These are phyloP conservation scores for Aramus guarauna DNA, from an alignment of 2,113 vertebrate genomes.

Conservation along the genomic window DNA sequence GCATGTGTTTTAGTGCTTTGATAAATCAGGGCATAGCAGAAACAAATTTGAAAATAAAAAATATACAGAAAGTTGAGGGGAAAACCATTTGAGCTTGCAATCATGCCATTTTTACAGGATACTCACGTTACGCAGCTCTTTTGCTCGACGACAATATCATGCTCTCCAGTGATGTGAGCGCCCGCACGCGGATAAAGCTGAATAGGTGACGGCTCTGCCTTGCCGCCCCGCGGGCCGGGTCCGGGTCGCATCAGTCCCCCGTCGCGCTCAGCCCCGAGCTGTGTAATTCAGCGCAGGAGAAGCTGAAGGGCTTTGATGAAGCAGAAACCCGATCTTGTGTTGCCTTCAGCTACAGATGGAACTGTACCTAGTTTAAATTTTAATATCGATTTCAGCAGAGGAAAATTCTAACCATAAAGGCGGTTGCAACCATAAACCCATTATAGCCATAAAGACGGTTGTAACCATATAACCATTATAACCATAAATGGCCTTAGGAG, in stretches of 20 bases:
- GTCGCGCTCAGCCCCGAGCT: not conserved
- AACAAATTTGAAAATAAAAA: slow-evolving; percentile 44
- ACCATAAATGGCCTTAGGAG: not conserved
- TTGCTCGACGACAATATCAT: too few species aligned
- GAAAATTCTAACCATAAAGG: not conserved
- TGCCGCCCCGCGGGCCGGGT: rapidly evolving
- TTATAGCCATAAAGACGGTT: not conserved
- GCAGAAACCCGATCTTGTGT: not conserved
- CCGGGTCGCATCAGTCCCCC: not conserved
- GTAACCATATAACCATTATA: not conserved
- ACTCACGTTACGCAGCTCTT: not conserved
- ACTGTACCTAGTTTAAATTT: not conserved
- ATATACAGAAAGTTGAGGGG: not conserved
- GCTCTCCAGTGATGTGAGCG: not conserved
- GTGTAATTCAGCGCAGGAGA: rapidly evolving
- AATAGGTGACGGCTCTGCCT: not conserved
- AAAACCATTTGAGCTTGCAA: not conserved
- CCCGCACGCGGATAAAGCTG: not conserved
- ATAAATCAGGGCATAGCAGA: slow-evolving; percentile 30
- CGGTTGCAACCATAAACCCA: not conserved
- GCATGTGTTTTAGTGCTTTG: slow-evolving; percentile 51
- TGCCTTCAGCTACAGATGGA: not conserved
- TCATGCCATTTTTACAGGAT: not conserved
- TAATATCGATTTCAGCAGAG: not conserved
- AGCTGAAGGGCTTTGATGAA: not conserved